phyloP scores from a whole-genome alignment of 1,140 invertebrate genomes.

The Zaprionus tsacasi region DNA sequence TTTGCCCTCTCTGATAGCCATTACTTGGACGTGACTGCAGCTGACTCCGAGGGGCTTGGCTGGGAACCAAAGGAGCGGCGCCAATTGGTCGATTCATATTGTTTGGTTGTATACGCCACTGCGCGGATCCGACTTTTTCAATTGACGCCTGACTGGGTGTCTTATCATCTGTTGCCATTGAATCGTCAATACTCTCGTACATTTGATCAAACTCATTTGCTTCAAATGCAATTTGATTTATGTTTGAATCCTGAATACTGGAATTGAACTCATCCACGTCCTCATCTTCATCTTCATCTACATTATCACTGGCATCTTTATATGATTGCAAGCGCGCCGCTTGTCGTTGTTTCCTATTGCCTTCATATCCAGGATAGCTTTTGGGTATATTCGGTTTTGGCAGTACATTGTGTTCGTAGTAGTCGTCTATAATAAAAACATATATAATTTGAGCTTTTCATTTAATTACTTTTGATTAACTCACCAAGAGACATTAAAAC shows the following conservation, averaged over 20 bases:
- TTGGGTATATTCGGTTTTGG: slow-evolving; percentile 47
- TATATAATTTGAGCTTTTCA: not conserved
- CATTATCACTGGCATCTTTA: slow-evolving; percentile 21
- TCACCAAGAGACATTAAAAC: slow-evolving; percentile 45
- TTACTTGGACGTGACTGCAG: not conserved
- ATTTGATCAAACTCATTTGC: slow-evolving; percentile 51
- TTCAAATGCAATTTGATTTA: slow-evolving; percentile 49
- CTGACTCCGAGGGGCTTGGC: not conserved
- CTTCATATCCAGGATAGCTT: slow-evolving; percentile 4
- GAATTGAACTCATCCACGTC: slow-evolving; percentile 7
- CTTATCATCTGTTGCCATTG: not conserved
- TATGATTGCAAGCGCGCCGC: slow-evolving; percentile 47
- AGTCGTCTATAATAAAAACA: slow-evolving; percentile 42
- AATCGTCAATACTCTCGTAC: slow-evolving; percentile 10
- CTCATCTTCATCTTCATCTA: slow-evolving; percentile 14
- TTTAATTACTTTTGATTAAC: not conserved
- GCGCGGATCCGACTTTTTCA: slow-evolving; percentile 10
- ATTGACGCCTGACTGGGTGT: too few relatives aligned
- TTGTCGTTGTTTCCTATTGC: slow-evolving; percentile 16
- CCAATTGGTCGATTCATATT: slow-evolving; percentile 53
- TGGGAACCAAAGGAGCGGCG: slow-evolving; percentile 24
- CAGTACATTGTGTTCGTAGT: slow-evolving; percentile 41
- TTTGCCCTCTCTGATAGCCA: not conserved
- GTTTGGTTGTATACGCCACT: slow-evolving; percentile 32
- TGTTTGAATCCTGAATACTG: slow-evolving; percentile 19